Conservation (phyloP, 2,888 invertebrate genomes). For the Oscheius sp. region DNA sequence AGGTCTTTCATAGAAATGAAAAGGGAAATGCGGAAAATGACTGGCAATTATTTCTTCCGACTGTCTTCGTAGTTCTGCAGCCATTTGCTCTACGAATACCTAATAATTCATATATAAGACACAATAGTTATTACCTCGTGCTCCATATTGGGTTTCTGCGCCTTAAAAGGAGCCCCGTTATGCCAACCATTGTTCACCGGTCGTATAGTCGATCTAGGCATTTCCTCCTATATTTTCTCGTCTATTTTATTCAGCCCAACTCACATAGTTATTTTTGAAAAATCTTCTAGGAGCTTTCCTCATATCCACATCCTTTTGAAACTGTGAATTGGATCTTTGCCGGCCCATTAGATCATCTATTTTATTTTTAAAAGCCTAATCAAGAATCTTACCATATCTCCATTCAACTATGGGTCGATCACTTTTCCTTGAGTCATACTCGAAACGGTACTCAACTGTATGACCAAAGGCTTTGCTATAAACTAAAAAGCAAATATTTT, state of each 20-base stretch:
- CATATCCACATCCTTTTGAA: constrained; percentile 36
- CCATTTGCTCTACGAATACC: constrained; percentile 45
- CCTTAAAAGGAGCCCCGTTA: background rate
- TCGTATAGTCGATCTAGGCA: background rate
- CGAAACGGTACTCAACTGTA: constrained; percentile 47
- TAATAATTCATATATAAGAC: constrained; percentile 22
- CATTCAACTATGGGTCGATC: constrained; percentile 42
- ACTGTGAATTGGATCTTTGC: constrained; percentile 34
- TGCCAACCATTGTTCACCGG: background rate
- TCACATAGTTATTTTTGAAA: background rate
- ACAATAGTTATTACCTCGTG: background rate
- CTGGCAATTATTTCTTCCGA: constrained; percentile 40
- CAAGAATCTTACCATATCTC: constrained; percentile 35
- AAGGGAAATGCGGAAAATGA: constrained; percentile 36
- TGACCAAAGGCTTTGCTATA: constrained; percentile 37
- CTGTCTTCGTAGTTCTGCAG: constrained; percentile 36
- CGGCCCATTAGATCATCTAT: constrained; percentile 32
- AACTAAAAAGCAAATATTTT: background rate
- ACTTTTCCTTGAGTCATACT: constrained; percentile 46
- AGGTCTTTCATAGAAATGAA: constrained; percentile 13
- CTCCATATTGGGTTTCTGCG: background rate
- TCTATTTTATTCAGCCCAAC: too few species aligned
- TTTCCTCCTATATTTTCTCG: background rate
- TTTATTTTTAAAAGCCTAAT: background rate
- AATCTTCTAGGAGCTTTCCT: constrained; percentile 40